Base-by-base conservation (phyloP, 2,888 invertebrate species). In the Stenodema calcarata region DNA sequence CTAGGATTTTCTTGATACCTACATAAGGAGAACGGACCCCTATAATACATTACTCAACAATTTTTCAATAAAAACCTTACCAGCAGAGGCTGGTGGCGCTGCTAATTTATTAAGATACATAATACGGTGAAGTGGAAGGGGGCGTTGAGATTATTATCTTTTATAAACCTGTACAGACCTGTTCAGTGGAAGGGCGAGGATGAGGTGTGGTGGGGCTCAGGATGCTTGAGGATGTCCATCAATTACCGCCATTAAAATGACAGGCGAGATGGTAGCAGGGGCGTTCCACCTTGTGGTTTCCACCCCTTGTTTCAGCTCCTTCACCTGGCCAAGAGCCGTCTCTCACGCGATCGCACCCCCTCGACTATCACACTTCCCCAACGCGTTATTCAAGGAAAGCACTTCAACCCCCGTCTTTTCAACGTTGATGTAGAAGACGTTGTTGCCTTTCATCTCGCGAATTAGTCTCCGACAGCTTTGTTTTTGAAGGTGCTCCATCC, bases 191-290 rank as follows among this genome's bases (percentile, higher is more conserved):
- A 73, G 18, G 54, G 16, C 2, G 54, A n/a, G n/a, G n/a, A n/a
- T n/a, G n/a, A n/a, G n/a, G n/a, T n/a, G n/a, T n/a, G n/a, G n/a
- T n/a, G 73, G 28, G 73, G n/a, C 35, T 12, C 30, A 73, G 73
- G 73, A 35, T 73, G 30, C 73, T 73, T 41, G 30, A 73, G 16
- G 41, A 18, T 73, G 73, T 73, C 73, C 73, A 73, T 73, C 73
- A 73, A 73, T 73, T 73, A 73, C 41, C 73, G 18, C 73, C 73
- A 73, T 73, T 73, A 73, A 73, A 73, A 73, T 73, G 73, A 35
- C 73, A 73, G 73, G 73, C 14, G 73, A 73, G 73, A 18, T 11
- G 28, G 16, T 54, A 7, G 54, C 54, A 4, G n/a, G 35, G 35
- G 41, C 73, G 35, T 2, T 30, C 11, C 0, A 3, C 41, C 73